Base-by-base conservation (phyloP, 2,113 vertebrate species). In the Siniperca chuatsi region DNA sequence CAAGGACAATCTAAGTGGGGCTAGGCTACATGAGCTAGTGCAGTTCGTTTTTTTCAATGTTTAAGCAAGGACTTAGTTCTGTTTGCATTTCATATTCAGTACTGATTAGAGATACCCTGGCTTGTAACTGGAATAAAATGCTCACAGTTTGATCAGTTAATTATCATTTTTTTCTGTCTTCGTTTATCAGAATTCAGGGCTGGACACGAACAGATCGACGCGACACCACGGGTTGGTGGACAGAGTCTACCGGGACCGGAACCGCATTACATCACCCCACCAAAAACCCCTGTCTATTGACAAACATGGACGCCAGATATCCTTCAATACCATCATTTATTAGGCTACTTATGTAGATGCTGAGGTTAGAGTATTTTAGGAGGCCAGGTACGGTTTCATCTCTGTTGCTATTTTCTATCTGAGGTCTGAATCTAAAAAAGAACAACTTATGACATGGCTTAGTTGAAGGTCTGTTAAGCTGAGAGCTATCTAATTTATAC, bases 261-360 rank as follows among this genome's bases (percentile, higher is more conserved):
- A 96, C 92, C 97, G 98, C 15, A 96, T 98, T 0, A 96, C 97
- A 55, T 98, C 97, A 0, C 97, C 97, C 0, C 97, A 98, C 77
- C 93, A 95, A 18, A 96, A 98, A 52, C 97, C 97, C 0, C 94
- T 98, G 55, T 97, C 97, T 0, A 93, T 98, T 77, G 98, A 99
- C 85, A 99, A 98, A 57, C 97, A 98, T 0, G 98, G 97, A 35
- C 91, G 98, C 44, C 97, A 98, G 91, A 98, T 99, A 99, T 99
- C 98, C 97, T 99, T 98, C 91, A 25, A 61, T 3, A 8, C 46
- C 29, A 8, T 18, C 40, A 13, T 42, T 57, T 25, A 40, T 40
- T 29, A 54, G 1, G 25, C 62, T 67, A 12, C 23, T 37, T 8
- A 9, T 42, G 40, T 5, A 15, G 13, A 57, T 15, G 35, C 33